Base-by-base conservation (phyloP, 2,888 invertebrate genomes). In the Patella pellucida region DNA sequence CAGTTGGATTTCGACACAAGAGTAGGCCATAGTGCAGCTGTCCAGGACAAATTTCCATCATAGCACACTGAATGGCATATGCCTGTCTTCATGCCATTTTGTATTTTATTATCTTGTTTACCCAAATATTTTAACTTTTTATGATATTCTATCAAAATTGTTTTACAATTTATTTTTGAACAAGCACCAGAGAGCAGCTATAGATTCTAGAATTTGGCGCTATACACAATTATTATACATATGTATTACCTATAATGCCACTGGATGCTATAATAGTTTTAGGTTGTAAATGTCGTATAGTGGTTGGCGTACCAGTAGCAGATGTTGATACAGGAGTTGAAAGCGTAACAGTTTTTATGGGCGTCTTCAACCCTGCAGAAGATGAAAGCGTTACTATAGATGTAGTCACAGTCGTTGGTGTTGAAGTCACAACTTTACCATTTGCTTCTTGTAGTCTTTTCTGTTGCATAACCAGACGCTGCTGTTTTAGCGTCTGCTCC, bases 401-500 rank as follows among this genome's bases (percentile, higher is more conserved):
- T 9, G 52, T 68, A 15, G 76, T 67, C 15, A 52, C 15, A 15
- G 71, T 67, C 9, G 73, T 31, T 7, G 71, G 52, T 7, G 69
- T 69, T 41, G 70, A 76, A n/a, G 78, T 73, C 4, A 73, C 78
- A 19, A 79, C 80, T 72, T 79, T 82, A 23, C 81, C 81, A 77
- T 82, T 81, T 11, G 82, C 80, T 71, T 85, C 86, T 70, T 88
- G 87, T 23, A 89, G 78, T 16, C 96, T 93, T 90, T 96, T 97
- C 87, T 97, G 97, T 87, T 96, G 96, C 91, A 96, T 96, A 0
- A 96, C 96, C 31, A 96, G 95, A 79, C 97, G 92, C 89, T 97
- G 97, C 85, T 96, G 93, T 76, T 96, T 94, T 81, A 97, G 91
- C 88, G 97, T 96, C 82, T 96, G 96, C 87, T 97, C 97, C 94